These are phyloP conservation scores for Coenonympha arcania DNA, from an alignment of 2,888 invertebrate genomes.

Conservation along the genomic window DNA sequence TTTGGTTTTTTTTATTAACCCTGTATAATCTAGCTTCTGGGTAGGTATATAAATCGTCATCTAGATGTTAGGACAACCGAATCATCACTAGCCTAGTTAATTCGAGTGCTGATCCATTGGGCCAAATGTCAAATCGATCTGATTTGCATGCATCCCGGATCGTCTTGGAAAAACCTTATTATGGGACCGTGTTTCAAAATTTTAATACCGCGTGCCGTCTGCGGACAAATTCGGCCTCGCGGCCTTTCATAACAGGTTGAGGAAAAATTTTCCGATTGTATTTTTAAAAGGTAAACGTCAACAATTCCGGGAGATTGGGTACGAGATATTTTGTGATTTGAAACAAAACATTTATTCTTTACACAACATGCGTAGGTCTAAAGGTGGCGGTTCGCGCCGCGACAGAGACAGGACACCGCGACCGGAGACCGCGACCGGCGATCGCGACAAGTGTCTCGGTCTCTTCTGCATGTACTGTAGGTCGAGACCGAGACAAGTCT, in stretches of 20 bases:
- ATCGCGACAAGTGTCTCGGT: too few relatives aligned
- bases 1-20: too few relatives aligned
- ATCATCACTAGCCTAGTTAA: not conserved
- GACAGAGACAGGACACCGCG: too few relatives aligned
- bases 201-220: constrained; percentile 12
- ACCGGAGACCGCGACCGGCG: too few relatives aligned
- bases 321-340: not conserved
- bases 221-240: constrained; percentile 3
- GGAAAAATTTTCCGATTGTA: constrained; percentile 5
- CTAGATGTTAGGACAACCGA: not conserved
- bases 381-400: too few relatives aligned
- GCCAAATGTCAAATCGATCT: constrained; percentile 7
- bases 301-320: not conserved
- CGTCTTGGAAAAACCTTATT: constrained; percentile 27
- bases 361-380: too few relatives aligned
- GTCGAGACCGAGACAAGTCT: too few relatives aligned
- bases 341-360: not conserved
- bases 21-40: too few relatives aligned
- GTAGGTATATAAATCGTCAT: too few relatives aligned
- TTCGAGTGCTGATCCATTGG: not conserved
- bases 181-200: constrained; percentile 16
- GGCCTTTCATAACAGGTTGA: constrained; percentile 11
- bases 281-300: constrained; percentile 4
- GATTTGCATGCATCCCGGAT: constrained; percentile 23
- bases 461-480: too few relatives aligned